Evolutionary conservation across 23 tunicate genomes (phyloP).

Genomic region (Pegea sp.): DNA sequence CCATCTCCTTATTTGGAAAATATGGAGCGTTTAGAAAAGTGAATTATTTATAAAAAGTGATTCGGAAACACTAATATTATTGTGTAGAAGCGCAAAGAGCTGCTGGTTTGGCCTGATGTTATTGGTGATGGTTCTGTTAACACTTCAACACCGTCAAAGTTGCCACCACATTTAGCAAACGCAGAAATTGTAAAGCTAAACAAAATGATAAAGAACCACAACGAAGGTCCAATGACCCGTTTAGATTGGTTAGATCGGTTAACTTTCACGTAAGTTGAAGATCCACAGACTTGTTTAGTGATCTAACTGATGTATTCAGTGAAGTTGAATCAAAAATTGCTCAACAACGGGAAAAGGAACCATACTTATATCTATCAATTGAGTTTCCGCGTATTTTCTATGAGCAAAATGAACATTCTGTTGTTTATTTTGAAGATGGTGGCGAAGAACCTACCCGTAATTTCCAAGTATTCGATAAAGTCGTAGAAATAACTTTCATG

Average conservation of each 20-base stretch:
- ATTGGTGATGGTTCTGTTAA: constrained; percentile 30
- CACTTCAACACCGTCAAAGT: constrained; percentile 56
- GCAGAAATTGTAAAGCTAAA: constrained; percentile 72
- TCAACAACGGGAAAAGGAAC: constrained; percentile 49
- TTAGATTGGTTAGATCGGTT: constrained; percentile 95
- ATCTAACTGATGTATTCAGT: no score
- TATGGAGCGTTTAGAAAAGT: constrained; percentile 70
- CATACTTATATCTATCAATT: constrained; percentile 72
- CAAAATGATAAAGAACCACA: constrained; percentile 67
- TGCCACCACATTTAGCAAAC: constrained; percentile 17
- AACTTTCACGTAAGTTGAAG: constrained; percentile 30
- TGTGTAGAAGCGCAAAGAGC: constrained; percentile 42
- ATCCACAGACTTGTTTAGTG: no score
- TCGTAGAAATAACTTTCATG: neutral
- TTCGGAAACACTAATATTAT: neutral
- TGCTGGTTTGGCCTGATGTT: constrained; percentile 84
- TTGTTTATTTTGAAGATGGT: constrained; percentile 83
- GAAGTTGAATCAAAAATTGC: constrained; percentile 80
- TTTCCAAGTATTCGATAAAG: neutral
- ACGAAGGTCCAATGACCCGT: constrained; percentile 80
- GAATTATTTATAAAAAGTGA: neutral
- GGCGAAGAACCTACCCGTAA: constrained; percentile 55
- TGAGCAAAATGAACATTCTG: constrained; percentile 42
- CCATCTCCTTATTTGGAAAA: constrained; percentile 66
- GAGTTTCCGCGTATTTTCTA: constrained; percentile 61